Percentiles rank a stretch among this genome's conserved stretches.
phyloP scores from a whole-genome alignment of 1,140 invertebrate genomes.

The Acromyrmex charruanus region DNA sequence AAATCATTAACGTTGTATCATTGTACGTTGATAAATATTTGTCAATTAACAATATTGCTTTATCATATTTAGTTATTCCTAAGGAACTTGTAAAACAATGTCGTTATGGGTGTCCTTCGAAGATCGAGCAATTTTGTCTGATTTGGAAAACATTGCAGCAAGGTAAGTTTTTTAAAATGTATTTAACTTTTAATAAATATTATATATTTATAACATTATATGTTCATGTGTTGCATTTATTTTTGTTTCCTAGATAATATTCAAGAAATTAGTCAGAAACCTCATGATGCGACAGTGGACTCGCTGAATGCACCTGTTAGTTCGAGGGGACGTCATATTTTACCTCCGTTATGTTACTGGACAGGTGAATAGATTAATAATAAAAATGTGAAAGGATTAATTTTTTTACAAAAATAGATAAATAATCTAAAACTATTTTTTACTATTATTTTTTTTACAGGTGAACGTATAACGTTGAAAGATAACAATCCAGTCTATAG shows the following conservation, averaged over 20 bases:
- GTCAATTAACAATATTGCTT: slow-evolving; percentile 23
- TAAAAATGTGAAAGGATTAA: slow-evolving; percentile 14
- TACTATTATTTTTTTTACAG: slow-evolving; percentile 52
- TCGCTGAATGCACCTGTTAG: slow-evolving; percentile 52
- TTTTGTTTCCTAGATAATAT: slow-evolving; percentile 4
- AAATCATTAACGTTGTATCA: background rate
- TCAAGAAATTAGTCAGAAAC: background rate
- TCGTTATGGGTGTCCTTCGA: slow-evolving; percentile 77
- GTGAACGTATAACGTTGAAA: slow-evolving; percentile 73
- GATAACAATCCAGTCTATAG: slow-evolving; percentile 71
- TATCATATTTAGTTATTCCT: slow-evolving; percentile 72
- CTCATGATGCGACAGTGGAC: slow-evolving; percentile 24
- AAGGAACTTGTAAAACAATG: slow-evolving; percentile 76
- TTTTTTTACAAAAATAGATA: background rate
- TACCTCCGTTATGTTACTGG: slow-evolving; percentile 76
- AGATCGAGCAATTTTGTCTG: slow-evolving; percentile 77
- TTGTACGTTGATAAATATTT: background rate
- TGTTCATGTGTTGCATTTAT: background rate
- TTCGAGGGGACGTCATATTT: slow-evolving; percentile 74
- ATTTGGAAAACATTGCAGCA: slow-evolving; percentile 70
- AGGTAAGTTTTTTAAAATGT: slow-evolving; percentile 8
- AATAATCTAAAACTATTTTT: background rate
- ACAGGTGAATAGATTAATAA: slow-evolving; percentile 57
- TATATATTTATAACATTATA: background rate
- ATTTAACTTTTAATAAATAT: background rate